Evolutionary conservation across 2,113 vertebrate genomes (phyloP).

Genomic region (Oenanthe oenanthe): DNA sequence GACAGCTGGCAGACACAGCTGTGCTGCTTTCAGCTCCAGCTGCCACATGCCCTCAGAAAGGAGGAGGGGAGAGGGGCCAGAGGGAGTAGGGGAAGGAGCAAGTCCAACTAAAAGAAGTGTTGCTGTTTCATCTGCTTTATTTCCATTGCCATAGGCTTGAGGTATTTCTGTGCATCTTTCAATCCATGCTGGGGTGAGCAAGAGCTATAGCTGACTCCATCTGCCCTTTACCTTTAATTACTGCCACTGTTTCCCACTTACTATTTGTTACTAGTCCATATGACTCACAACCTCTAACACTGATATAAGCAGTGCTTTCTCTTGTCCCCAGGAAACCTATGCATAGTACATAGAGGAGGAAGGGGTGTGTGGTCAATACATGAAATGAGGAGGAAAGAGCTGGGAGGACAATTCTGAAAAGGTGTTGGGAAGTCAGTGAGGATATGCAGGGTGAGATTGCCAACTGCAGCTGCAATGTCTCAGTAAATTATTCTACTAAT

Average conservation of each 20-base stretch:
- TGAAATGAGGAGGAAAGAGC: neutral
- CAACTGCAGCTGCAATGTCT: neutral
- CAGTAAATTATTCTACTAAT: conserved; percentile 14
- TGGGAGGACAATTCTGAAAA: neutral
- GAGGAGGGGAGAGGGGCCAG: neutral
- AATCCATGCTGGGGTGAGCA: neutral
- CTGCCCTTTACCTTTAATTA: neutral
- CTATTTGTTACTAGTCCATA: neutral
- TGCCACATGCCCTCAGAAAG: neutral
- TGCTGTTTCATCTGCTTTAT: neutral
- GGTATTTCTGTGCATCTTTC: neutral
- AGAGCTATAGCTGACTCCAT: neutral
- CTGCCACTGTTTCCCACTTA: neutral
- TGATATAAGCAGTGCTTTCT: neutral
- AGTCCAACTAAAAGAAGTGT: neutral
- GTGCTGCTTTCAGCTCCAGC: neutral
- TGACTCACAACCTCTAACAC: neutral
- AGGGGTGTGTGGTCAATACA: neutral
- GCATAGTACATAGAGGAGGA: neutral
- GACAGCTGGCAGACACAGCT: neutral
- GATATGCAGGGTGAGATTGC: neutral
- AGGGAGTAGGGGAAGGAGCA: neutral
- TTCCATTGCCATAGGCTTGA: neutral
- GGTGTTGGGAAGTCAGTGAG: neutral
- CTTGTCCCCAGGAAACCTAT: neutral